Base-by-base conservation (phyloP, 2,113 vertebrate species). In the Embiotoca jacksoni region DNA sequence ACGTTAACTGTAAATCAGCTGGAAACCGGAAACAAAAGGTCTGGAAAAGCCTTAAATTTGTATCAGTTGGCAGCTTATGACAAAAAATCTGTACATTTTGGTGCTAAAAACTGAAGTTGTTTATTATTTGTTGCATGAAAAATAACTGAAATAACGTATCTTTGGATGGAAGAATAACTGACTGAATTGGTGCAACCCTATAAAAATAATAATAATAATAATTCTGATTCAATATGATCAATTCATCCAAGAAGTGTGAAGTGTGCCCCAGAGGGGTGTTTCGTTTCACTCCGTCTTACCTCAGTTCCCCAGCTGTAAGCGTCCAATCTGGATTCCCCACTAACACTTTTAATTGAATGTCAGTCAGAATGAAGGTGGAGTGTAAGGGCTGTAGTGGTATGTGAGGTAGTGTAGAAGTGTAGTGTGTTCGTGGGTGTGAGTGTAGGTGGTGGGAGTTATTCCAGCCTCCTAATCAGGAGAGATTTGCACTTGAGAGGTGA, bases 321-420 rank as follows among this genome's bases (percentile, higher is more conserved):
- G 6, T 59, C 53, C 10, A 0, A 31, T 56, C 75, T 32, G 62
- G 61, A 78, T 83, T 61, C 33, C 44, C 72, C 65, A 8, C 65
- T 53, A 50, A 62, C 80, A 55, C 69, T 71, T 85, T 77, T 80
- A 84, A 85, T 83, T 83, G 68, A 77, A 88, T 78, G 75, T 80
- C 87, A 85, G 71, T 86, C 77, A 80, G 53, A 84, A 49, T 44
- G 65, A 68, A 66, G 47, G 11, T 8, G 67, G 56, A 14, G 56
- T 72, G 62, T 33, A 62, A 75, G 35, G 46, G 10, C 37, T 44
- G 57, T 69, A 70, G 58, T 58, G n/a, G 47, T 58, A 11, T 6
- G n/a, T n/a, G 16, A 7, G 31, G 35, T 37, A 23, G 32, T 50
- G 39, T 55, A 52, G 47, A 64, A 57, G 52, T 41, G 11, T 10